Percentiles rank a stretch among this genome's conserved stretches.
phyloP scores from a whole-genome alignment of 2,113 vertebrate genomes.

The Otolemur garnettii region DNA sequence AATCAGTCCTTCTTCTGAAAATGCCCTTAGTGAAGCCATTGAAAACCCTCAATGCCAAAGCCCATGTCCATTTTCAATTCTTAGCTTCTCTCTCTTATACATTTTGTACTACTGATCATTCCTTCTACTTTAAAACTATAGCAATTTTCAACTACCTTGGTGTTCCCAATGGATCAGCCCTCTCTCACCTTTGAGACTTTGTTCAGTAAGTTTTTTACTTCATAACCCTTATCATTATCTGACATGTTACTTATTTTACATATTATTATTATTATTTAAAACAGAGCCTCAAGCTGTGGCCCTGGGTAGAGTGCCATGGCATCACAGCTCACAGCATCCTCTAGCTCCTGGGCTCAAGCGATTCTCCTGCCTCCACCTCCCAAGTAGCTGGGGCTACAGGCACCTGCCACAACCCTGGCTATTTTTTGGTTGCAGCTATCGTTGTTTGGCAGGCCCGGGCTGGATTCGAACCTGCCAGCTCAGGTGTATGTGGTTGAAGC shows the following conservation, averaged over 20 bases:
- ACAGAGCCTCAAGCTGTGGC: too few species aligned
- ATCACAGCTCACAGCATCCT: too few species aligned
- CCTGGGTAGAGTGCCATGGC: too few species aligned
- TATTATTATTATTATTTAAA: neutral
- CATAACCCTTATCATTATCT: conserved; percentile 2
- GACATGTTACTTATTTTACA: conserved; percentile 40
- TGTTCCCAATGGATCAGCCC: neutral
- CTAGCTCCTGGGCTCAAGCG: too few species aligned
- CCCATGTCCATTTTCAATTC: neutral
- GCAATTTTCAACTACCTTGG: neutral
- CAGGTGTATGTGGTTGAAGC: too few species aligned
- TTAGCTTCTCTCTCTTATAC: neutral
- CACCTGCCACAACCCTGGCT: too few species aligned
- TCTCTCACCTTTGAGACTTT: neutral
- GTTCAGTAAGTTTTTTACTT: neutral
- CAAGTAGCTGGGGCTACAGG: too few species aligned
- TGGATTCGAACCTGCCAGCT: too few species aligned
- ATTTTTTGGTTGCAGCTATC: too few species aligned
- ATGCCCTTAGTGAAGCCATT: neutral
- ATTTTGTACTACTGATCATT: neutral
- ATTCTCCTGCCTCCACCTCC: too few species aligned
- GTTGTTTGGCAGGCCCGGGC: too few species aligned
- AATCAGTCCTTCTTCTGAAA: neutral
- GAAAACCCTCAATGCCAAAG: neutral
- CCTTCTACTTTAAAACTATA: neutral